phyloP scores from a whole-genome alignment of 2,113 vertebrate genomes.

The Alaudala cheleensis region DNA sequence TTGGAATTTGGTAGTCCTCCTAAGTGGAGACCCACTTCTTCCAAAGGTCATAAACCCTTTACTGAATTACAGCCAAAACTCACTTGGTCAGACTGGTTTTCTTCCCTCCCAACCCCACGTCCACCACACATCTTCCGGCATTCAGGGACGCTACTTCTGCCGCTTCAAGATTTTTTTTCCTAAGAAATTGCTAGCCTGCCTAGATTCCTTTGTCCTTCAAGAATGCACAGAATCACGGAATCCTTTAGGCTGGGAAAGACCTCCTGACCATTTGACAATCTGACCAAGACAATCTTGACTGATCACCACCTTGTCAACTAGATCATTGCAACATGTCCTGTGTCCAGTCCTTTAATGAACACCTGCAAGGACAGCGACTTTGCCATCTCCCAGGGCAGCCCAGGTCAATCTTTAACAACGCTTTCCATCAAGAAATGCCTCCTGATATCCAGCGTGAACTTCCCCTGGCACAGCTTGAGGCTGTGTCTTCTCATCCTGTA shows the following conservation, averaged over 20 bases:
- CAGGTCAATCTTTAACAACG: neutral
- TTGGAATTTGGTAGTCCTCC: neutral
- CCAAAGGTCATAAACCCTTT: neutral
- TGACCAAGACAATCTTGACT: neutral
- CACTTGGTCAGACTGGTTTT: neutral
- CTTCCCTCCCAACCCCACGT: accelerated
- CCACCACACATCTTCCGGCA: neutral
- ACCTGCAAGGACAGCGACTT: neutral
- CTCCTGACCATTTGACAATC: neutral
- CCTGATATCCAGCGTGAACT: neutral
- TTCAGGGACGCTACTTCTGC: neutral
- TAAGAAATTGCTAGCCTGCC: neutral
- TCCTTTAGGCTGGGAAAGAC: neutral
- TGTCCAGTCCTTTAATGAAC: neutral
- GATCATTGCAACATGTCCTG: neutral
- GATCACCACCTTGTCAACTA: neutral
- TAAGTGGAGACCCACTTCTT: neutral
- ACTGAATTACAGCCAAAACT: neutral
- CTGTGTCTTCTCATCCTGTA: neutral
- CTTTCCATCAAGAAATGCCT: neutral
- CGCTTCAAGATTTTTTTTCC: neutral
- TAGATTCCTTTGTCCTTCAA: neutral
- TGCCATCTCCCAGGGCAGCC: too few species aligned
- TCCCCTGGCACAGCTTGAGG: neutral
- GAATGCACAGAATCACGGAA: neutral